Percentiles rank a stretch among this genome's conserved stretches.
Conservation (phyloP, 2,113 vertebrate species). For the Prionailurus bengalensis region DNA sequence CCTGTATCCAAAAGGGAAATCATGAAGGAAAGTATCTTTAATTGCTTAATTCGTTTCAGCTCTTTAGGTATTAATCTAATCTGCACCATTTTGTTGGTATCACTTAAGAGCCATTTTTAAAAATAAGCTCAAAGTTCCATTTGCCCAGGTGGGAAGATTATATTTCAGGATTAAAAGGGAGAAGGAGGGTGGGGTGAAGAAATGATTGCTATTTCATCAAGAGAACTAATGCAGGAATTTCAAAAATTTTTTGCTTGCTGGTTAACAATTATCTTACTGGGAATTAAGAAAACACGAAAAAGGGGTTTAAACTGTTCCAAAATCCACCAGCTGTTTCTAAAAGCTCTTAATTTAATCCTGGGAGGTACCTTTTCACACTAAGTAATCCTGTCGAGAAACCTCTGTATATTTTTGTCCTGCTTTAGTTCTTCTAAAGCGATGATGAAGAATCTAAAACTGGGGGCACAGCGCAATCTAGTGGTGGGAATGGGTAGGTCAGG, state of each 20-base stretch:
- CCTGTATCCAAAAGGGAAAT: slow-evolving; percentile 49
- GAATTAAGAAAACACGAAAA: slow-evolving; percentile 75
- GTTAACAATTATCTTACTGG: slow-evolving; percentile 75
- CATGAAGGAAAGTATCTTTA: slow-evolving; percentile 62
- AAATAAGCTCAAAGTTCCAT: slow-evolving; percentile 47
- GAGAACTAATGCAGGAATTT: slow-evolving; percentile 58
- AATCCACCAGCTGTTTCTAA: slow-evolving; percentile 72
- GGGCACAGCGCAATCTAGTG: slow-evolving; percentile 70
- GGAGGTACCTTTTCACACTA: slow-evolving; percentile 74
- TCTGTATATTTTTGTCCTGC: slow-evolving; percentile 11
- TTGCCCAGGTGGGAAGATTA: slow-evolving; percentile 53
- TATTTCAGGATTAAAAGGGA: slow-evolving; percentile 65
- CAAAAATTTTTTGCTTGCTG: slow-evolving; percentile 73
- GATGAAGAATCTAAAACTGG: neutral
- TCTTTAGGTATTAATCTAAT: slow-evolving; percentile 64
- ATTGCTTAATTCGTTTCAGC: slow-evolving; percentile 65
- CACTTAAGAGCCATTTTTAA: slow-evolving; percentile 38
- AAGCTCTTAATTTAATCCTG: slow-evolving; percentile 79
- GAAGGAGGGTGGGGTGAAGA: neutral
- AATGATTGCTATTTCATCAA: slow-evolving; percentile 7
- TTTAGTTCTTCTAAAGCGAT: neutral
- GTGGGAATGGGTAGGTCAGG: neutral
- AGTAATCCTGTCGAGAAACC: slow-evolving; percentile 72
- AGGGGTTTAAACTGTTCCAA: slow-evolving; percentile 60
- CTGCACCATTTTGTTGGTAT: neutral